phyloP scores from a whole-genome alignment of 2,888 invertebrate genomes.

The Charanyca ferruginea region DNA sequence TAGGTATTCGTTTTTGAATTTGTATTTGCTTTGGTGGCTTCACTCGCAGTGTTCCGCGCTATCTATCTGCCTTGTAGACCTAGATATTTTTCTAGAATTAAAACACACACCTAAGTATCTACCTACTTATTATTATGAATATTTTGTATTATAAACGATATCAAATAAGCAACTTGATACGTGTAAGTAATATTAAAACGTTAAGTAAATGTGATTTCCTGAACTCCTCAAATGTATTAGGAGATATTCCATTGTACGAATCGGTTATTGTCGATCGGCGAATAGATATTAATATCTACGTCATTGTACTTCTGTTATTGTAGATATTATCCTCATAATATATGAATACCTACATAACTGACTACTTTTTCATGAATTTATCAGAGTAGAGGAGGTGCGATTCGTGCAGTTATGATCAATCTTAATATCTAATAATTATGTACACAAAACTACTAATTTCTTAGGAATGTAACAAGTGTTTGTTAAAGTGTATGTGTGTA shows the following conservation, averaged over 20 bases:
- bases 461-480: neutral
- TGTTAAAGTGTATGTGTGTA: neutral
- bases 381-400: neutral
- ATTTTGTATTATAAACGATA: constrained; percentile 27
- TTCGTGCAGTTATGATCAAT: constrained; percentile 10
- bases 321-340: constrained; percentile 32
- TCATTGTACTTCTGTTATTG: constrained; percentile 22
- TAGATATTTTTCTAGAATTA: no score
- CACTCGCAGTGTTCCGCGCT: no score
- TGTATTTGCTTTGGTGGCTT: no score
- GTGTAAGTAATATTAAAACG: constrained; percentile 56
- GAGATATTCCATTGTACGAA: constrained; percentile 41
- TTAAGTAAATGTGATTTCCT: constrained; percentile 57
- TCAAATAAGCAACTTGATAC: constrained; percentile 35
- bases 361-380: constrained; percentile 22
- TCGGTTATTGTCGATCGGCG: constrained; percentile 51
- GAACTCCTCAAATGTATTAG: constrained; percentile 50
- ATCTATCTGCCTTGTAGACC: no score
- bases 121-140: neutral
- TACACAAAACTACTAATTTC: neutral
- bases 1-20: no score
- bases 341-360: neutral
- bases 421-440: neutral
- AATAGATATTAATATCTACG: constrained; percentile 50
- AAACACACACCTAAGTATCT: no score